These are phyloP conservation scores for Pterostichus niger DNA, from an alignment of 2,888 invertebrate genomes.

Conservation along the genomic window DNA sequence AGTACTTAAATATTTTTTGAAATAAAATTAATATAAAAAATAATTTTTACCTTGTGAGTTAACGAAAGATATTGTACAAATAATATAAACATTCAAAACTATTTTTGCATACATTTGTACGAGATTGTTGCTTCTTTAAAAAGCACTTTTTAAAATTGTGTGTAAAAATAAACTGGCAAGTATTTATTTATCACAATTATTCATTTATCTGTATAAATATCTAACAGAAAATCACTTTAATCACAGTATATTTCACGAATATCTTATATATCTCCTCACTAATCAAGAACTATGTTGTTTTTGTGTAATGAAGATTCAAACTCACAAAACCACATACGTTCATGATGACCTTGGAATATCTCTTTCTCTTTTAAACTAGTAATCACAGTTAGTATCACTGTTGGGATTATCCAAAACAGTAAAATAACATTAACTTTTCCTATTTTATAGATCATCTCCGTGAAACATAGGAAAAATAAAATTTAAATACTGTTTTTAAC, in stretches of 20 bases:
- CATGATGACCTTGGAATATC: slow-evolving; percentile 31
- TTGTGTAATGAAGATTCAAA: slow-evolving; percentile 36
- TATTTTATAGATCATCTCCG: neutral
- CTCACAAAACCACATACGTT: slow-evolving; percentile 22
- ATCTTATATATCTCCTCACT: neutral
- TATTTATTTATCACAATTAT: neutral
- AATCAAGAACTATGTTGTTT: slow-evolving; percentile 37
- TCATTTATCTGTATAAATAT: neutral
- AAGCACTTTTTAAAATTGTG: neutral
- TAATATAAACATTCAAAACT: slow-evolving; percentile 15
- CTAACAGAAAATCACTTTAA: slow-evolving; percentile 8
- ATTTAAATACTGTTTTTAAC: neutral
- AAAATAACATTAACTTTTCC: neutral
- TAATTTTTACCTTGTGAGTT: slow-evolving; percentile 28
- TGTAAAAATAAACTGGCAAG: neutral
- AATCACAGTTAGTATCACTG: neutral
- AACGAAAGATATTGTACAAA: slow-evolving; percentile 5
- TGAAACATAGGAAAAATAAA: neutral
- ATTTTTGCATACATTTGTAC: slow-evolving; percentile 20
- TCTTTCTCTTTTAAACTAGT: slow-evolving; percentile 47
- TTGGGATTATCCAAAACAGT: neutral
- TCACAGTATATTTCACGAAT: neutral
- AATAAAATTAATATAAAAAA: slow-evolving; percentile 3
- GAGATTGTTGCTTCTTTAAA: neutral
- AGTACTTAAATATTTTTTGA: neutral